Percentiles rank a stretch among this genome's conserved stretches.
Conservation (phyloP, 2,888 invertebrate genomes). For the Nephrocerus scutellatus region DNA sequence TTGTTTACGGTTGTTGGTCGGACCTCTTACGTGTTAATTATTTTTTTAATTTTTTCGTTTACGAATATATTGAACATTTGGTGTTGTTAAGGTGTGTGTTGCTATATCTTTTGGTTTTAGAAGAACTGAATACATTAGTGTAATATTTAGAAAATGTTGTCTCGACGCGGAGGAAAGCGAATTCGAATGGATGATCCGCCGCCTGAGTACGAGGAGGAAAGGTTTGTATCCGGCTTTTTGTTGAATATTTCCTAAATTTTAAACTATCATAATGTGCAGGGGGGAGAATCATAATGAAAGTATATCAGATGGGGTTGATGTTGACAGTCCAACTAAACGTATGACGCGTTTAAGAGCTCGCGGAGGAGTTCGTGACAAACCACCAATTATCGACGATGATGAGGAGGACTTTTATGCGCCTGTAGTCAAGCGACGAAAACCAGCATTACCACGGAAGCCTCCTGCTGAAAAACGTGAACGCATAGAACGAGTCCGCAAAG, state of each 20-base stretch:
- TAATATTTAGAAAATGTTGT: slow-evolving; percentile 55
- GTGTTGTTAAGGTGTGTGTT: too few species aligned
- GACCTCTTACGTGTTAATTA: too few species aligned
- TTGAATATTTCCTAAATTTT: neutral
- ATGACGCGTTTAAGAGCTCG: slow-evolving; percentile 60
- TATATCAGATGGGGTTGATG: slow-evolving; percentile 50
- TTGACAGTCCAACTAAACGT: slow-evolving; percentile 51
- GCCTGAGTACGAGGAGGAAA: slow-evolving; percentile 73
- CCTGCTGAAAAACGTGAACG: slow-evolving; percentile 38
- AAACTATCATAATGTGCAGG: neutral
- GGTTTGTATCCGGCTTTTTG: slow-evolving; percentile 27
- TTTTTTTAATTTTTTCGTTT: too few species aligned
- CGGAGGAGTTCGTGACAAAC: slow-evolving; percentile 48
- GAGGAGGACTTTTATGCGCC: slow-evolving; percentile 46
- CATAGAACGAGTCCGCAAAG: slow-evolving; percentile 43
- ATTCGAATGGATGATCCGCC: slow-evolving; percentile 90
- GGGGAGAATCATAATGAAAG: slow-evolving; percentile 44
- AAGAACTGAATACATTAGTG: too few species aligned
- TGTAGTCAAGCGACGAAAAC: slow-evolving; percentile 41
- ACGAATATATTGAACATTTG: too few species aligned
- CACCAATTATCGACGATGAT: slow-evolving; percentile 48
- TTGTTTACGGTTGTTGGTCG: too few species aligned
- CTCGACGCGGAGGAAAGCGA: slow-evolving; percentile 78
- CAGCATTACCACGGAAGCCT: slow-evolving; percentile 29
- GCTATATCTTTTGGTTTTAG: too few species aligned